Evolutionary conservation across 2,888 invertebrate genomes (phyloP), one percentile per base, ranked within the genome.

Genomic region (Mesorhabditis belari): DNA sequence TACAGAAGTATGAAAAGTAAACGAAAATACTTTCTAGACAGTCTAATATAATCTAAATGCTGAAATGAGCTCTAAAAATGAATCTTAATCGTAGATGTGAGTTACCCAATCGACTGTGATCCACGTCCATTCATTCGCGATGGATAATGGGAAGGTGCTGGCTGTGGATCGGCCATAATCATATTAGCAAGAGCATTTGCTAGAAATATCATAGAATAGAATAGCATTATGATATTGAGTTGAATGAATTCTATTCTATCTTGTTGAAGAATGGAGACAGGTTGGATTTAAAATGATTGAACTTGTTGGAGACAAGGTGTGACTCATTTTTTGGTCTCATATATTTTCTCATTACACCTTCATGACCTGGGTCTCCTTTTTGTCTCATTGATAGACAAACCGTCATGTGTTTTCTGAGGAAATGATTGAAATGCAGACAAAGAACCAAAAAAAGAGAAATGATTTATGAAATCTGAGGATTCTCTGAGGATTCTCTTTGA

Each of bases 81-180:
- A 35, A n/a, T 9, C 44, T n/a, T 35, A 35, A 9, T n/a, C 44
- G 44, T 35, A 35, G 44, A n/a, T n/a, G n/a, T n/a, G n/a, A n/a
- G n/a, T n/a, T n/a, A n/a, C n/a, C n/a, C n/a, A n/a, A n/a, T n/a
- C n/a, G n/a, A n/a, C n/a, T n/a, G n/a, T n/a, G n/a, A n/a, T n/a
- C n/a, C n/a, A n/a, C n/a, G n/a, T n/a, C n/a, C n/a, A n/a, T 35
- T 35, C 44, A 35, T 17, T n/a, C n/a, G 44, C 44, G 12, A 9
- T 17, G 44, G 44, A 35, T 35, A 35, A 35, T 35, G 12, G 44
- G 12, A 17, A 9, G 44, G 12, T 9, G 12, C n/a, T n/a, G n/a
- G n/a, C 44, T 35, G 51, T 23, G 51, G 51, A 50, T 50, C 51
- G 21, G 51, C 51, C 51, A 50, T 9, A 19, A 50, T 50, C 51